phyloP scores from a whole-genome alignment of 2,888 invertebrate species.

The Ectobius pallidus region DNA sequence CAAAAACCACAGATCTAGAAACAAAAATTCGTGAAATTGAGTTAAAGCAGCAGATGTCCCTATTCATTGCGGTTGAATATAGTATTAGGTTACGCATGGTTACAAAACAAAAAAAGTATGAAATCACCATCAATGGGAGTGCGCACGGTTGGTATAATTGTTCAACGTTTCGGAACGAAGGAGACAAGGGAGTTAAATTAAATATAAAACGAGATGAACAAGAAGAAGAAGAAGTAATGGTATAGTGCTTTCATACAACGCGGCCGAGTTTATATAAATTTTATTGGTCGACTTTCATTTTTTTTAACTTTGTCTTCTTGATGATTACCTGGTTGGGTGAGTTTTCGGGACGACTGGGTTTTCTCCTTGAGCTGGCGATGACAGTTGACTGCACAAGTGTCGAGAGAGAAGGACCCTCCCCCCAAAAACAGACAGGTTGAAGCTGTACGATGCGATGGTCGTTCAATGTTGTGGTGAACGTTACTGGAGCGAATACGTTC shows the following conservation, averaged over 20 bases:
- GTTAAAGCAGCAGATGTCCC: too few species aligned
- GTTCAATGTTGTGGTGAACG: slow-evolving; percentile 7
- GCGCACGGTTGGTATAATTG: not conserved
- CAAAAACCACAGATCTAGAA: too few species aligned
- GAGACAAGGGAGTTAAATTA: slow-evolving; percentile 14
- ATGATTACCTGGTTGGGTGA: slow-evolving; percentile 29
- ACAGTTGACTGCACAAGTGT: slow-evolving; percentile 5
- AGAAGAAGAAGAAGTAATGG: not conserved
- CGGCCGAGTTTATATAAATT: slow-evolving; percentile 2
- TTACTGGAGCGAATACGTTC: slow-evolving; percentile 11
- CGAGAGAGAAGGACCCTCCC: not conserved
- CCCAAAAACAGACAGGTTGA: slow-evolving; percentile 13
- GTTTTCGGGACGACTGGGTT: not conserved
- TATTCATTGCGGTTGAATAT: not conserved
- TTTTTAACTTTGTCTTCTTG: not conserved
- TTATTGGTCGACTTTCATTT: slow-evolving; percentile 9
- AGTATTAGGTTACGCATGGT: not conserved
- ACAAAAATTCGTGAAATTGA: too few species aligned
- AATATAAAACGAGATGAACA: not conserved
- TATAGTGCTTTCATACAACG: too few species aligned
- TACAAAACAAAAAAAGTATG: not conserved
- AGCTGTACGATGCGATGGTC: not conserved
- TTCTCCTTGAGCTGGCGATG: slow-evolving; percentile 19
- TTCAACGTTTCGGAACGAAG: slow-evolving; percentile 16
- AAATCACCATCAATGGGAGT: not conserved